Evolutionary conservation across 2,113 vertebrate species (phyloP), one percentile per base, ranked within the genome.

Genomic region (Andinoacara biseriatus): DNA sequence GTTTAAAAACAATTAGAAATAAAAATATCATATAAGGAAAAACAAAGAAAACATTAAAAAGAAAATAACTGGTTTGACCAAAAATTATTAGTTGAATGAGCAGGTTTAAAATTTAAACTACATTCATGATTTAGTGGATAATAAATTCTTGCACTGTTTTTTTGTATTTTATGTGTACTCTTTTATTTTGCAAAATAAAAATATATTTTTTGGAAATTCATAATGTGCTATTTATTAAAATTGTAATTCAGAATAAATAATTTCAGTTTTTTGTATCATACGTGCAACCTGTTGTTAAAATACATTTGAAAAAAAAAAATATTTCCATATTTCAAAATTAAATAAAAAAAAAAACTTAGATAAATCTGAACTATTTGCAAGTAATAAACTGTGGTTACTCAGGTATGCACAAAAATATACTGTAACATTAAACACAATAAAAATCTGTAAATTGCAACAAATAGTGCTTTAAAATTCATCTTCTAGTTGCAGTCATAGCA

Each of bases 281-380:
- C 6, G 26, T 72, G 46, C 0, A 72, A 54, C n/a, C 26, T 72
- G 20, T 52, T 54, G 7, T 54, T 72, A 0, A 0, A 52, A 72
- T 72, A 0, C n/a, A 33, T 54, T 18, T 54, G 24, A 26, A 26
- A 54, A 72, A 52, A 72, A 72, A 72, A 2, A 9, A n/a, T 33
- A 54, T 46, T 54, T 49, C 18, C 11, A 46, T 29, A 15, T 72
- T 54, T 72, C 46, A 72, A 54, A 72, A 18, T 11, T 33, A 54
- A 72, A 54, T 54, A n/a, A n/a, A 72, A n/a, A 31, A 20, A 20
- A n/a, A 4, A n/a, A 56, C n/a, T 56, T 10, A 56, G n/a, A 56
- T 4, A 1, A 20, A n/a, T 56, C 7, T 56, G 8, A 56, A 54
- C 46, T 72, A 33, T 54, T 54, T 52, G 49, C 15, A 52, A 17